Conservation (phyloP, 2,888 invertebrate genomes). For the Carterocephalus palaemon region DNA sequence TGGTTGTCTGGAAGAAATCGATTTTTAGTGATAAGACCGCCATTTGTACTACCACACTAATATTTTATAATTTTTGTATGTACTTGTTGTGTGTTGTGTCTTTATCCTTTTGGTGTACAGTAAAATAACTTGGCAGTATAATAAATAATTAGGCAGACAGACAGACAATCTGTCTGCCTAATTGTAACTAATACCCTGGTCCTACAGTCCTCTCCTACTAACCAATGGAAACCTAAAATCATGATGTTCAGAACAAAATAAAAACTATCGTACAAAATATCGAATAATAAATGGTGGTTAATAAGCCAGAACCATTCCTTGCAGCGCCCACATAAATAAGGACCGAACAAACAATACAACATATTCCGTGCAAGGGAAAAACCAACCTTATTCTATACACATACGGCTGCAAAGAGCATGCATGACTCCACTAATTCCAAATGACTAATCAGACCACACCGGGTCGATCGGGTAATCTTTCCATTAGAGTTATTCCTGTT, state of each 20-base stretch:
- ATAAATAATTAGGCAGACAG: too few relatives aligned
- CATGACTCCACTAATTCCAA: slow-evolving; percentile 47
- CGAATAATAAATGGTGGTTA: slow-evolving; percentile 13
- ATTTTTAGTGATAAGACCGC: too few relatives aligned
- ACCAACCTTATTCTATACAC: not conserved
- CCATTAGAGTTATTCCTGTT: slow-evolving; percentile 61
- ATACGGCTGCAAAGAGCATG: slow-evolving; percentile 7
- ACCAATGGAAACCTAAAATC: slow-evolving; percentile 5
- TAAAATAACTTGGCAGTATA: too few relatives aligned
- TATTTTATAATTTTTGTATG: too few relatives aligned
- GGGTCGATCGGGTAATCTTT: slow-evolving; percentile 70
- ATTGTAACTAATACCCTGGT: too few relatives aligned
- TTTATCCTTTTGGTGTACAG: too few relatives aligned
- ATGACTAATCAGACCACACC: slow-evolving; percentile 65
- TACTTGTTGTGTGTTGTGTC: too few relatives aligned
- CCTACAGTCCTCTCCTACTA: too few relatives aligned
- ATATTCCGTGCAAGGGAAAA: slow-evolving; percentile 25
- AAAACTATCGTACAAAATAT: slow-evolving; percentile 13
- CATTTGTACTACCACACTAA: too few relatives aligned
- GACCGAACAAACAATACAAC: slow-evolving; percentile 30
- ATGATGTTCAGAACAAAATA: slow-evolving; percentile 8
- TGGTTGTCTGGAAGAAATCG: too few relatives aligned
- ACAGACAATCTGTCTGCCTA: too few relatives aligned
- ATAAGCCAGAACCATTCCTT: slow-evolving; percentile 35
- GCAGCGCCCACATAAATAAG: slow-evolving; percentile 34